Percentiles rank a stretch among this genome's conserved stretches.
Evolutionary conservation across 2,113 vertebrate species (phyloP).

Genomic region (Alouatta palliata): DNA sequence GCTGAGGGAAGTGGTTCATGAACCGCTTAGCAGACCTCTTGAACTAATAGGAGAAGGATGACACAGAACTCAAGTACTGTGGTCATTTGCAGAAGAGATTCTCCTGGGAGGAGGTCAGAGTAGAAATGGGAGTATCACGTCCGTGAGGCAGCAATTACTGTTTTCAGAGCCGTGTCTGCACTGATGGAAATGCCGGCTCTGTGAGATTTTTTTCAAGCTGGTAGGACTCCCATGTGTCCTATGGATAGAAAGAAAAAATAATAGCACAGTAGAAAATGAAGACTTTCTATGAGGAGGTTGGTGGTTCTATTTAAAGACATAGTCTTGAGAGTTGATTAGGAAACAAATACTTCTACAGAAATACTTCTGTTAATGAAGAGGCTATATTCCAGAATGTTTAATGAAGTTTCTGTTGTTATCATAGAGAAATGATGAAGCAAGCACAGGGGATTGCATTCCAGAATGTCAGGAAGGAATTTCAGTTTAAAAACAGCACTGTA

Average conservation of each 20-base stretch:
- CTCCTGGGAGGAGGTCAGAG: background rate
- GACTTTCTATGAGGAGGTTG: background rate
- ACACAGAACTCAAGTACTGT: background rate
- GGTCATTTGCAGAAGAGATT: background rate
- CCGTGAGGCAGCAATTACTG: background rate
- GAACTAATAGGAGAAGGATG: background rate
- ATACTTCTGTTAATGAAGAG: background rate
- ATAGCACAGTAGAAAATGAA: background rate
- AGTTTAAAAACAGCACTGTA: constrained; percentile 17
- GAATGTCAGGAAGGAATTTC: constrained; percentile 26
- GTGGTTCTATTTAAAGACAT: constrained; percentile 37
- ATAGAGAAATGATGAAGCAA: background rate
- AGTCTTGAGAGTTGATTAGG: constrained; percentile 29
- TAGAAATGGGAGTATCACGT: background rate
- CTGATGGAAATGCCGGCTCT: background rate
- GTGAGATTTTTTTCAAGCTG: background rate
- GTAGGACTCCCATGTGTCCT: background rate
- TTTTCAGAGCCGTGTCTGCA: background rate
- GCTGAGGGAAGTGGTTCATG: too few relatives aligned
- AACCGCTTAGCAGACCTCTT: rapidly evolving
- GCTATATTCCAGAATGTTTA: background rate
- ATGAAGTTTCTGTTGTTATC: background rate
- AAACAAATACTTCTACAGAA: constrained; percentile 9
- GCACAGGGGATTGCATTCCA: background rate
- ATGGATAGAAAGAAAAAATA: background rate